A percentile compares a stretch with the other conserved stretches of the same genome.
Evolutionary conservation across 1,140 invertebrate genomes (phyloP).

Genomic region (Thalassaphorura encarpata): DNA sequence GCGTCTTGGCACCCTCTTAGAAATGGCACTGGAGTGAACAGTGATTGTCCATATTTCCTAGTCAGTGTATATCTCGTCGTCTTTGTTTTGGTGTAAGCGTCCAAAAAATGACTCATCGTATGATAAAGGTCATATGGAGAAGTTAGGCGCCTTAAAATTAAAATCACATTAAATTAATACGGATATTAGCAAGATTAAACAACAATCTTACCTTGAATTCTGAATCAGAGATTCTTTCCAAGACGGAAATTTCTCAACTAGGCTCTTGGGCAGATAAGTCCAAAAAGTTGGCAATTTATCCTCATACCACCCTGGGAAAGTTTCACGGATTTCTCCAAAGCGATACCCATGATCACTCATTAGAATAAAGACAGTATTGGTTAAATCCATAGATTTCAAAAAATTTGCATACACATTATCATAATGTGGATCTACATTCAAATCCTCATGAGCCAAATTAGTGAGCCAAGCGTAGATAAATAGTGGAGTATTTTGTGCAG

Average conservation of each 20-base stretch:
- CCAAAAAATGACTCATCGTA: constrained; percentile 22
- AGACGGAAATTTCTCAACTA: constrained; percentile 1
- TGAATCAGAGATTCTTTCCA: constrained; percentile 6
- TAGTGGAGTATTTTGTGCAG: constrained; percentile 5
- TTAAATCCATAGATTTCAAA: constrained; percentile 5
- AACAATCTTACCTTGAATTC: constrained; percentile 14
- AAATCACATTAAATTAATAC: neutral
- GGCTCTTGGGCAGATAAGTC: constrained; percentile 15
- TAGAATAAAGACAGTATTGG: constrained; percentile 27
- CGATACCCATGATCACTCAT: constrained; percentile 31
- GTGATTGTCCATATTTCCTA: constrained; percentile 17
- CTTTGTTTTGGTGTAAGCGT: constrained; percentile 6
- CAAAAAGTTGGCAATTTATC: constrained; percentile 29
- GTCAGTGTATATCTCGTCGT: neutral
- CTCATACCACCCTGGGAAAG: constrained; percentile 29
- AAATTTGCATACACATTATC: constrained; percentile 10
- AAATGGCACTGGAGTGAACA: constrained; percentile 12
- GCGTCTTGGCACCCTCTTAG: constrained; percentile 15
- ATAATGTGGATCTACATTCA: neutral
- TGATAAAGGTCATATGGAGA: constrained; percentile 26
- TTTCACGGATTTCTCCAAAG: constrained; percentile 15
- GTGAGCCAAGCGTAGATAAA: constrained; percentile 22
- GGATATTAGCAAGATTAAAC: neutral
- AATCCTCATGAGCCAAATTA: constrained; percentile 16
- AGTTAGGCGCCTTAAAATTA: constrained; percentile 18